phyloP scores from a whole-genome alignment of 2,888 invertebrate species.

The Dexiosoma caninum region DNA sequence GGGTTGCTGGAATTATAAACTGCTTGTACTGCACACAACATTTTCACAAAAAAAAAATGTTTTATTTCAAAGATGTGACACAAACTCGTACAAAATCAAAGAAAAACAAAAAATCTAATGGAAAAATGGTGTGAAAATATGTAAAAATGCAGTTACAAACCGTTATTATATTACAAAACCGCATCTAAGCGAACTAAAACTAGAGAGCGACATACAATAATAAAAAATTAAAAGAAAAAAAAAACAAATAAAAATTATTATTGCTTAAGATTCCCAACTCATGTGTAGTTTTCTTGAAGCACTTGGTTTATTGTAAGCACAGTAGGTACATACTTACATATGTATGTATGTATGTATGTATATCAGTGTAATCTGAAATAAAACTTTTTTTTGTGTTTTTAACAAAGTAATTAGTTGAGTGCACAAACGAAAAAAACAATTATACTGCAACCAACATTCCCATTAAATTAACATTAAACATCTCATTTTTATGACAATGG shows the following conservation, averaged over 20 bases:
- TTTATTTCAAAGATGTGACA: constrained; percentile 42
- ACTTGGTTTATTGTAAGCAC: background rate
- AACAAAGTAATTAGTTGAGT: constrained; percentile 43
- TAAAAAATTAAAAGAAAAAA: background rate
- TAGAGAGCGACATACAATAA: too few relatives aligned
- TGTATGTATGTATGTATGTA: too few relatives aligned
- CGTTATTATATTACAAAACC: constrained; percentile 49
- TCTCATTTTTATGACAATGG: constrained; percentile 40
- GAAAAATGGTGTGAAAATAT: constrained; percentile 50
- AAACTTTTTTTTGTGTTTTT: too few relatives aligned
- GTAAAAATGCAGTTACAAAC: constrained; percentile 43
- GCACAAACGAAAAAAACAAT: background rate
- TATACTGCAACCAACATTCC: constrained; percentile 19
- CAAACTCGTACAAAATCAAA: constrained; percentile 26
- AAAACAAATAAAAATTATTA: background rate
- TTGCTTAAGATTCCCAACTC: constrained; percentile 38
- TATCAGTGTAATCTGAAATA: too few relatives aligned
- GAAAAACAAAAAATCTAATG: constrained; percentile 17
- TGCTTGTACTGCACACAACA: constrained; percentile 19
- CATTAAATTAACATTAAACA: constrained; percentile 40
- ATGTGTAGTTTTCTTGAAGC: constrained; percentile 15
- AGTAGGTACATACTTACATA: too few relatives aligned
- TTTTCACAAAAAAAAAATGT: constrained; percentile 43
- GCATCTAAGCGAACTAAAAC: constrained; percentile 28
- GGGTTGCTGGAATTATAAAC: constrained; percentile 37